A percentile compares a stretch with the other conserved stretches of the same genome.
These are phyloP conservation scores for Rynchops niger DNA, from an alignment of 2,113 vertebrate genomes.

Conservation along the genomic window DNA sequence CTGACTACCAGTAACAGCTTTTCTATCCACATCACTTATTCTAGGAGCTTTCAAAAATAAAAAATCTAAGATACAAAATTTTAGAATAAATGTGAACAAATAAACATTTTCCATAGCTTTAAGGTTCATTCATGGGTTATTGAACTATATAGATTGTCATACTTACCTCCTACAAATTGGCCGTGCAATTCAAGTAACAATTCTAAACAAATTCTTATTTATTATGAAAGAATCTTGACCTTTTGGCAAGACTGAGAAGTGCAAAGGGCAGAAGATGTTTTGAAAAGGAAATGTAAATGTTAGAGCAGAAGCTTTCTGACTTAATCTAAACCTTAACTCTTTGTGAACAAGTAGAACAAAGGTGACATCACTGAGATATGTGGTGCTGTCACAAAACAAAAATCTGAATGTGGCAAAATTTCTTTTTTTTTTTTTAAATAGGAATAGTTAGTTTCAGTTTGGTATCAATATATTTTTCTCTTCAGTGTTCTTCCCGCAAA, in stretches of 20 bases:
- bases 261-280: conserved; percentile 41
- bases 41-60: neutral
- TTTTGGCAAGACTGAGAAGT: conserved; percentile 4
- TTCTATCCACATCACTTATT: neutral
- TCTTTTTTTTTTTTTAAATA: neutral
- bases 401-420: neutral
- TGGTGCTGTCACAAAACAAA: neutral
- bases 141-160: neutral
- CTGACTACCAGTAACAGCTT: neutral
- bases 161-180: neutral
- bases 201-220: neutral
- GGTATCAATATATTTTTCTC: neutral
- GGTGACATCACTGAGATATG: neutral
- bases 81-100: neutral
- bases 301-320: conserved; percentile 2
- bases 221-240: neutral
- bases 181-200: neutral
- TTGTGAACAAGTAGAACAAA: neutral
- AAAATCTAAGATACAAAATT: neutral
- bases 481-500: neutral
- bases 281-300: conserved; percentile 51
- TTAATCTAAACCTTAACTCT: conserved; percentile 25
- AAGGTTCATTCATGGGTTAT: neutral
- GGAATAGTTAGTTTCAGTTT: neutral
- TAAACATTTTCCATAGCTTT: neutral